Percentiles rank a stretch among this genome's conserved stretches.
These are phyloP conservation scores for Delia radicum DNA, from an alignment of 1,140 invertebrate species.

Conservation along the genomic window DNA sequence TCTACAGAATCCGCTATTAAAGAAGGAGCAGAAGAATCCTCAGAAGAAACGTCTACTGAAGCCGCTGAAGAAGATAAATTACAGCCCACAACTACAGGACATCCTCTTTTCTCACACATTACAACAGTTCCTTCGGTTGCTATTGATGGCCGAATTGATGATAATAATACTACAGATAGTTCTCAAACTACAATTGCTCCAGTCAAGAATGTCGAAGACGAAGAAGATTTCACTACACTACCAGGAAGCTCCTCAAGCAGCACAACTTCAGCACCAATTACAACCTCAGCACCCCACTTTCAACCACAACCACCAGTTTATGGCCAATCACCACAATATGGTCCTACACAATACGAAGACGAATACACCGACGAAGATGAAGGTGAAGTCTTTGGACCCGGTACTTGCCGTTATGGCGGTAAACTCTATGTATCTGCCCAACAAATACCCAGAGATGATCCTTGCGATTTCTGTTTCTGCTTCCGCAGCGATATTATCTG, in stretches of 20 bases:
- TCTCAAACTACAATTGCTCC: slow-evolving; percentile 25
- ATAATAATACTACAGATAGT: slow-evolving; percentile 27
- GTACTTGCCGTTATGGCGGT: slow-evolving; percentile 87
- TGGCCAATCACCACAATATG: slow-evolving; percentile 49
- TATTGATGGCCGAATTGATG: slow-evolving; percentile 37
- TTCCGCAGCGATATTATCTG: slow-evolving; percentile 95
- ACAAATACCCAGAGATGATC: slow-evolving; percentile 90
- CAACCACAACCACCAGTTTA: slow-evolving; percentile 49
- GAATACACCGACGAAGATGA: slow-evolving; percentile 72
- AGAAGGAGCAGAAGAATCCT: slow-evolving; percentile 26
- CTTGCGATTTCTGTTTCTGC: slow-evolving; percentile 96
- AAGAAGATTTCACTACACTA: slow-evolving; percentile 1
- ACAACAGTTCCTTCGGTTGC: slow-evolving; percentile 33
- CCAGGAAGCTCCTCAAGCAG: slow-evolving; percentile 32
- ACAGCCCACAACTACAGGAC: slow-evolving; percentile 35
- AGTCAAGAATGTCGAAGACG: not conserved
- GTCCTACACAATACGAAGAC: slow-evolving; percentile 56
- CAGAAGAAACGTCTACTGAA: not conserved
- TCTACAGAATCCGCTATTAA: slow-evolving; percentile 20
- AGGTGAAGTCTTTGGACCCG: slow-evolving; percentile 75
- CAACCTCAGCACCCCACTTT: slow-evolving; percentile 37
- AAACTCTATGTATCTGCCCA: slow-evolving; percentile 91
- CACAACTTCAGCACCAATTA: slow-evolving; percentile 27
- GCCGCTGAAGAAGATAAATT: slow-evolving; percentile 10
- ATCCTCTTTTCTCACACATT: slow-evolving; percentile 43